Percentiles rank a stretch among this genome's conserved stretches.
Evolutionary conservation across 2,113 vertebrate species (phyloP).

Genomic region (Lagopus leucura): DNA sequence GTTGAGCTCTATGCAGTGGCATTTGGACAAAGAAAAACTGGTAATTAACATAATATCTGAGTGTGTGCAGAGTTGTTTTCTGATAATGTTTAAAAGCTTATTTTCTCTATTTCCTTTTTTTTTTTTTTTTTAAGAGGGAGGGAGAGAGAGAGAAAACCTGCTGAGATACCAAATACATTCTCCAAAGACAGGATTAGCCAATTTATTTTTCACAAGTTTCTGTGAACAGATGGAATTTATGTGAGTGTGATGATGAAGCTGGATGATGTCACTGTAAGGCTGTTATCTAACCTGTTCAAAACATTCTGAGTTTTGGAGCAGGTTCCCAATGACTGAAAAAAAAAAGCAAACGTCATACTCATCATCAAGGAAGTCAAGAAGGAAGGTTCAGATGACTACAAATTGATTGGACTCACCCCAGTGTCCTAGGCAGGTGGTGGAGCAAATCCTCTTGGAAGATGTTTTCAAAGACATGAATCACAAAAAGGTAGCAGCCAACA

Average conservation of each 20-base stretch:
- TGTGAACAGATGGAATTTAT: neutral
- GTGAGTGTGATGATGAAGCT: neutral
- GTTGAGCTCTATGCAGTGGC: neutral
- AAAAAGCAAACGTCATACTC: neutral
- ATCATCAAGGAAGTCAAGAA: neutral
- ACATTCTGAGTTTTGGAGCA: neutral
- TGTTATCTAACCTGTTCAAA: neutral
- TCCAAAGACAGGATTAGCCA: neutral
- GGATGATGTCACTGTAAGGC: neutral
- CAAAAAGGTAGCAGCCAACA: neutral
- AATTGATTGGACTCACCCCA: neutral
- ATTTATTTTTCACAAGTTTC: neutral
- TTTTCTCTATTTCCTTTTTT: neutral
- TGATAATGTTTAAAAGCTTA: neutral
- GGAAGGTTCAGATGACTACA: neutral
- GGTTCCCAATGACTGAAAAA: neutral
- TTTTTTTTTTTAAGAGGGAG: neutral
- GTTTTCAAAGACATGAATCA: neutral
- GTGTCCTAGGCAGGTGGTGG: neutral
- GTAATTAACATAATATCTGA: neutral
- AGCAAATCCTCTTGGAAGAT: neutral
- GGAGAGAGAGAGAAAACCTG: neutral
- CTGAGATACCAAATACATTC: conserved; percentile 2
- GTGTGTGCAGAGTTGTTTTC: neutral
- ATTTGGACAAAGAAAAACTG: neutral